phyloP scores from a whole-genome alignment of 2,888 invertebrate species.

The Lasioglossum zephyrum region DNA sequence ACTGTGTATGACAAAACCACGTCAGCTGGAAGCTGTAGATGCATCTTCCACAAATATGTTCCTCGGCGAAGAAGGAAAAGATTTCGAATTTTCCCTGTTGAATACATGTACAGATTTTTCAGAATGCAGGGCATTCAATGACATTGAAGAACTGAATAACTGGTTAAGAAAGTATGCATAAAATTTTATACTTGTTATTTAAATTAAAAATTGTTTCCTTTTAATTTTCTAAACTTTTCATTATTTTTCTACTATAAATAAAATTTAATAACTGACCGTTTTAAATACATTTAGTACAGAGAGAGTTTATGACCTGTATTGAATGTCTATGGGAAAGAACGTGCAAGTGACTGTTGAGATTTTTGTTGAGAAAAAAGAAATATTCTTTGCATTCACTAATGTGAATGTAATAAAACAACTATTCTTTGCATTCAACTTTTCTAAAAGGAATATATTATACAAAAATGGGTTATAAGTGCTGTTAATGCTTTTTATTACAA shows the following conservation, averaged over 20 bases:
- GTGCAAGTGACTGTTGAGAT: too few relatives aligned
- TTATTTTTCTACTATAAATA: not conserved
- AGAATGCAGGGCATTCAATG: slow-evolving; percentile 87
- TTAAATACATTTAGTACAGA: not conserved
- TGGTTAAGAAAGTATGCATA: slow-evolving; percentile 88
- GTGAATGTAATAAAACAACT: too few relatives aligned
- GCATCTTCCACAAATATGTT: slow-evolving; percentile 87
- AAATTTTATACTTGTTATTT: slow-evolving; percentile 41
- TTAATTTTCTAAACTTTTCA: slow-evolving; percentile 19
- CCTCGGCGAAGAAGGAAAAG: slow-evolving; percentile 91
- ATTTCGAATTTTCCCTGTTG: slow-evolving; percentile 93
- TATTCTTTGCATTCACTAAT: too few relatives aligned
- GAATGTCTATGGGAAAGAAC: not conserved
- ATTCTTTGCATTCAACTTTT: too few relatives aligned
- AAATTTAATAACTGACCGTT: not conserved
- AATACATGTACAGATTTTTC: slow-evolving; percentile 89
- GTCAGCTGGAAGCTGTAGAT: slow-evolving; percentile 91
- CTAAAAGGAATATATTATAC: too few relatives aligned
- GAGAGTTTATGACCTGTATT: not conserved
- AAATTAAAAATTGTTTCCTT: slow-evolving; percentile 66
- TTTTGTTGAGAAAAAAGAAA: too few relatives aligned
- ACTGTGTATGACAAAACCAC: slow-evolving; percentile 93
- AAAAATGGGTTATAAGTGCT: too few relatives aligned
- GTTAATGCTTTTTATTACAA: too few relatives aligned
- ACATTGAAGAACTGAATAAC: slow-evolving; percentile 88